Percentiles rank a stretch among this genome's conserved stretches.
Conservation (phyloP, 2,888 invertebrate genomes). For the Ectemnius continuus region DNA sequence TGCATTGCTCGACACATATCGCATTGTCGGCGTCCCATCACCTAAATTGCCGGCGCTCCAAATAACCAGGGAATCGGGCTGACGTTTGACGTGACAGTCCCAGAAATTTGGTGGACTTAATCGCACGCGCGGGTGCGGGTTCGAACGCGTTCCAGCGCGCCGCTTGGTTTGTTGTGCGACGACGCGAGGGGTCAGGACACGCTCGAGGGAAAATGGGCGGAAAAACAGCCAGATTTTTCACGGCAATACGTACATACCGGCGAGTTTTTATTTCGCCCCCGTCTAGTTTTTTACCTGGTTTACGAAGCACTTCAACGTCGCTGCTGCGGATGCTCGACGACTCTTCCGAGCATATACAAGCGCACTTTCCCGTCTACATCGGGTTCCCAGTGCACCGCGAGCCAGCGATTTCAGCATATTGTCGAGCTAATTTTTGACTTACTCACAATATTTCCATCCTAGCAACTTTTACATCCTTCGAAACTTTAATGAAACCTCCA, state of each 20-base stretch:
- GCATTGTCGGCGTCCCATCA: not conserved
- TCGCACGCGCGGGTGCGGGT: too few species aligned
- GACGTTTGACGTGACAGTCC: not conserved
- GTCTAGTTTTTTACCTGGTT: constrained; percentile 32
- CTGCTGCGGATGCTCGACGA: constrained; percentile 12
- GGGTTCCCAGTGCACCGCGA: too few species aligned
- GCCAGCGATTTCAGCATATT: too few species aligned
- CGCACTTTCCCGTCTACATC: not conserved
- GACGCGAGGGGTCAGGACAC: constrained; percentile 27
- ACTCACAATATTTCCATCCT: too few species aligned
- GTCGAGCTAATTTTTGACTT: too few species aligned
- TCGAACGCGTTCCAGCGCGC: too few species aligned
- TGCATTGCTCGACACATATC: not conserved
- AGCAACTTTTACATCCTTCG: too few species aligned
- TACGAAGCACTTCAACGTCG: constrained; percentile 27
- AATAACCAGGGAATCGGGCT: not conserved
- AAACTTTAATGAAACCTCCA: too few species aligned
- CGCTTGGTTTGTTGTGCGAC: constrained; percentile 32
- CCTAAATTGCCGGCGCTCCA: not conserved
- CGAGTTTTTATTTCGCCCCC: constrained; percentile 12
- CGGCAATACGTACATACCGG: not conserved
- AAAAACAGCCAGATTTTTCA: constrained; percentile 12
- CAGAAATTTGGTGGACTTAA: too few species aligned
- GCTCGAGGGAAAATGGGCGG: too few species aligned
- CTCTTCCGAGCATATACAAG: constrained; percentile 27